Conservation (phyloP, 2,797 vertebrate species). For the Hydrolagus colliei region DNA sequence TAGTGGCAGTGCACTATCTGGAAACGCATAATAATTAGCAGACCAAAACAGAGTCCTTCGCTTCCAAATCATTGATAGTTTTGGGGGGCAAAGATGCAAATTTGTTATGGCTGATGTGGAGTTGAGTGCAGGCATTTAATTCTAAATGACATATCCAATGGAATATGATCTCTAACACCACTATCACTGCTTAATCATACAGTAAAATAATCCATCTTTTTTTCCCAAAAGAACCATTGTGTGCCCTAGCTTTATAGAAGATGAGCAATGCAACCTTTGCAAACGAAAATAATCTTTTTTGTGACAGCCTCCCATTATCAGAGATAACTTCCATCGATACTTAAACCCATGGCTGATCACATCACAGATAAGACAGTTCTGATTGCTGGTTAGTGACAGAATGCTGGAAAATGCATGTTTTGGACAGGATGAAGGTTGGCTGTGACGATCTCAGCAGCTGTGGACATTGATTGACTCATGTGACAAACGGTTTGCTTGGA, state of each 20-base stretch:
- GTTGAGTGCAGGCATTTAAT: not conserved
- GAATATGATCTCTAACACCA: constrained; percentile 17
- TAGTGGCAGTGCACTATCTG: not conserved
- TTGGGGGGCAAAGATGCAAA: not conserved
- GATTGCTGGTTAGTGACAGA: too few relatives aligned
- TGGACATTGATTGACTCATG: too few relatives aligned
- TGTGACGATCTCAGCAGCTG: too few relatives aligned
- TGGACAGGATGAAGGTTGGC: too few relatives aligned
- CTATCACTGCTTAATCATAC: not conserved
- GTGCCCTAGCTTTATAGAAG: not conserved
- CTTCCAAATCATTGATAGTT: not conserved
- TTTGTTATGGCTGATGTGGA: not conserved
- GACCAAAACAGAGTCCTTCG: not conserved
- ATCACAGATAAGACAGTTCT: too few relatives aligned
- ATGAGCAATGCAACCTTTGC: not conserved
- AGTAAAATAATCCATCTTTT: not conserved
- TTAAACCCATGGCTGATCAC: not conserved
- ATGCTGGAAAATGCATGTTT: too few relatives aligned
- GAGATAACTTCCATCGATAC: not conserved
- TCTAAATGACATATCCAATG: constrained; percentile 4
- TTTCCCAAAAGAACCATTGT: not conserved
- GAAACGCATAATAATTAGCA: not conserved
- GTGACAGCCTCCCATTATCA: not conserved
- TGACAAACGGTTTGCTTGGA: too few relatives aligned
- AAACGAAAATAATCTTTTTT: not conserved